These are phyloP conservation scores for Apocrypta bakeri DNA, from an alignment of 1,140 invertebrate genomes.

Conservation along the genomic window DNA sequence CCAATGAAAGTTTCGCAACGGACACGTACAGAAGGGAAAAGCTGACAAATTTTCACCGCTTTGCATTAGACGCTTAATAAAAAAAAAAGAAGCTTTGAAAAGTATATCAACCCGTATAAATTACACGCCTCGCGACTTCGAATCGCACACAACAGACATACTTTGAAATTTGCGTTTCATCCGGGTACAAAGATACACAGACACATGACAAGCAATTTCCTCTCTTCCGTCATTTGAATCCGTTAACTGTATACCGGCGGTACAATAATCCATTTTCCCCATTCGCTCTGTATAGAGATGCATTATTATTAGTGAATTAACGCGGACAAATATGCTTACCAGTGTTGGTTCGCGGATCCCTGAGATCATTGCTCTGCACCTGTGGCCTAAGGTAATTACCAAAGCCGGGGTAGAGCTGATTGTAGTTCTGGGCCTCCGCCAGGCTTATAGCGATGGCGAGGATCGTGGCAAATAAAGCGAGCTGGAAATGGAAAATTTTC, in stretches of 20 bases:
- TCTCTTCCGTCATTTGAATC: no score
- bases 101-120: constrained; percentile 9
- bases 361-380: constrained; percentile 30
- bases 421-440: constrained; percentile 65
- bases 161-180: constrained; percentile 3
- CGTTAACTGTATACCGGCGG: no score
- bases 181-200: no score
- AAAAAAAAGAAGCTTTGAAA: not conserved
- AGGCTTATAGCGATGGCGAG: constrained; percentile 57
- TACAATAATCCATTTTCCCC: no score
- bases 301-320: not conserved
- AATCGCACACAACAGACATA: no score
- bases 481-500: constrained; percentile 53
- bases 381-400: constrained; percentile 61
- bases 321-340: constrained; percentile 53
- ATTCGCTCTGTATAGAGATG: no score
- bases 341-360: constrained; percentile 70
- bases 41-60: no score
- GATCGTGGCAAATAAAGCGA: constrained; percentile 61
- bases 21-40: not conserved
- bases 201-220: no score
- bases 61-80: no score
- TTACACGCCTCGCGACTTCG: not conserved
- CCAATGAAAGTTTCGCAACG: constrained; percentile 13
- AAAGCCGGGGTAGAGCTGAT: constrained; percentile 68